These are phyloP conservation scores for Melanostoma scalare DNA, from an alignment of 2,888 invertebrate species.

Conservation along the genomic window DNA sequence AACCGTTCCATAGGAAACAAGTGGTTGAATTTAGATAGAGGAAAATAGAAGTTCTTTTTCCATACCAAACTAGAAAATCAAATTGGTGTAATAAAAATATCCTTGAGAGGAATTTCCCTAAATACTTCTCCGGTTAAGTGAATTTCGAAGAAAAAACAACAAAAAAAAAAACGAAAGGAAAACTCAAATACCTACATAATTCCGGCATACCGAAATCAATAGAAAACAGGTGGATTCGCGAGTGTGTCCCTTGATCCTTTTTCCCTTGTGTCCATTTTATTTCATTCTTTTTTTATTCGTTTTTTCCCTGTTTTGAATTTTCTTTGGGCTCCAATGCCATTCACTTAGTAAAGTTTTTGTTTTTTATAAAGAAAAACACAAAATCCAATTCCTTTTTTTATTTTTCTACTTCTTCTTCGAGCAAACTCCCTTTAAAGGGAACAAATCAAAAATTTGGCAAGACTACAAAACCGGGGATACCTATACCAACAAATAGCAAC, in stretches of 20 bases:
- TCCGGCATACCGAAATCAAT: constrained; percentile 25
- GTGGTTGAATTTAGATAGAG: constrained; percentile 58
- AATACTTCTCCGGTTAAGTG: neutral
- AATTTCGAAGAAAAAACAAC: neutral
- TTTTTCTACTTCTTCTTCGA: neutral
- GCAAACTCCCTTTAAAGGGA: constrained; percentile 19
- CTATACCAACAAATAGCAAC: constrained; percentile 7
- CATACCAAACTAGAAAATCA: neutral
- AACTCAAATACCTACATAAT: constrained; percentile 21
- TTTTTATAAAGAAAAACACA: constrained; percentile 31
- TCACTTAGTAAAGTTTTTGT: constrained; percentile 42
- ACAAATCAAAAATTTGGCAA: neutral
- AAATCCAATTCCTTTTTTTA: constrained; percentile 32
- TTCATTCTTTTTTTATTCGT: constrained; percentile 15
- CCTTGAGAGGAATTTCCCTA: neutral
- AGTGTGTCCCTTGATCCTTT: constrained; percentile 13
- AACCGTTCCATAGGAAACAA: constrained; percentile 53
- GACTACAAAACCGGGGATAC: neutral
- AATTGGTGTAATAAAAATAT: constrained; percentile 5
- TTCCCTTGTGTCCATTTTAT: constrained; percentile 14
- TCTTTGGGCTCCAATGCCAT: constrained; percentile 41
- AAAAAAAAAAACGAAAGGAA: constrained; percentile 2
- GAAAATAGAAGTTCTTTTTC: constrained; percentile 9
- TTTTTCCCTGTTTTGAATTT: neutral
- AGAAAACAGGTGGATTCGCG: constrained; percentile 60